phyloP scores from a whole-genome alignment of 2,797 vertebrate species.

The Oreortyx pictus region DNA sequence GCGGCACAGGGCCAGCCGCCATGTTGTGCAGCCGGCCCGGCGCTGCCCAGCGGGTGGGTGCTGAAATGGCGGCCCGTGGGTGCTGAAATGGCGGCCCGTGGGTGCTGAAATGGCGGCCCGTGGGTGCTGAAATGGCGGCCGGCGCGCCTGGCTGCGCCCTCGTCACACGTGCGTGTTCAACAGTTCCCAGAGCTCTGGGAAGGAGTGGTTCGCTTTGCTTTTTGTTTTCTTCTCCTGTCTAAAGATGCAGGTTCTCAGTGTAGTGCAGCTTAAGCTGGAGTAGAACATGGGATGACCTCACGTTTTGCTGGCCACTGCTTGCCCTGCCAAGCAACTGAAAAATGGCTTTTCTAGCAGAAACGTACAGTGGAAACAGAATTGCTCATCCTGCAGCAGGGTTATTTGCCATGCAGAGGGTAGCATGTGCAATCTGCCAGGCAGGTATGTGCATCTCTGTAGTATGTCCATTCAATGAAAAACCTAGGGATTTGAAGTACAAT shows the following conservation, averaged over 20 bases:
- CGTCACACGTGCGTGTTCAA: fast-evolving
- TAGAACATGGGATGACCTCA: no score
- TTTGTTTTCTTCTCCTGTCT: neutral
- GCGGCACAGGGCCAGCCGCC: fast-evolving
- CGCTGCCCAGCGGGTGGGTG: fast-evolving
- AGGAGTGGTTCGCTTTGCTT: neutral
- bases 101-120: no score
- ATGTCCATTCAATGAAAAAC: neutral
- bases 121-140: fast-evolving
- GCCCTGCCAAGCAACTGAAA: neutral
- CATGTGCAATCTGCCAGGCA: neutral
- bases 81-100: neutral
- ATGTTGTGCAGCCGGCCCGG: fast-evolving
- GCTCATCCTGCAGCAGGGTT: fast-evolving
- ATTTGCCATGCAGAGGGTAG: neutral
- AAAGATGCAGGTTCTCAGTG: neutral
- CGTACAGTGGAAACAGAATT: fast-evolving
- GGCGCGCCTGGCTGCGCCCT: fast-evolving
- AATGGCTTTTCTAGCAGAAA: neutral
- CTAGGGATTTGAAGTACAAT: neutral
- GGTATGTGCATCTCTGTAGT: neutral
- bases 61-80: no score
- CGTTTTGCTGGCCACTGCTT: neutral
- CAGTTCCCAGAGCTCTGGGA: fast-evolving
- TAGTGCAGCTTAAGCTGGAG: no score